Evolutionary conservation across 2,888 invertebrate species (phyloP), one percentile per base, ranked within the genome.

Genomic region (Clistopyga incitator): DNA sequence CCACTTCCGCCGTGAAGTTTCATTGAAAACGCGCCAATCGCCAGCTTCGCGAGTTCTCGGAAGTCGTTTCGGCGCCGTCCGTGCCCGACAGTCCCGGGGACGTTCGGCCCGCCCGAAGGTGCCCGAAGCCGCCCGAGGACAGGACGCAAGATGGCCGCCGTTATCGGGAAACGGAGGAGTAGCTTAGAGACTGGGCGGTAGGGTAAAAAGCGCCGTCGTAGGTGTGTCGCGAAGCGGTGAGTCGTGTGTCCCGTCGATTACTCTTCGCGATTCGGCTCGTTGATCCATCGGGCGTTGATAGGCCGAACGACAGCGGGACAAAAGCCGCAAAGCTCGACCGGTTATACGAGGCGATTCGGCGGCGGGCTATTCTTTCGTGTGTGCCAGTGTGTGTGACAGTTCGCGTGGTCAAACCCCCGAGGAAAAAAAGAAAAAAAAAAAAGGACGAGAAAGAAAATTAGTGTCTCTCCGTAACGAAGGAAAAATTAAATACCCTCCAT

Each of bases 111-210:
- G 84, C 82, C 86, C 82, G 82, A 82, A 79, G 72, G 42, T 11
- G 86, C 82, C 78, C 80, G 87, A 68, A 20, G 13, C 29, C 13
- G 20, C n/a, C 61, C 78, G 38, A 29, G 96, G 95, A 96, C 95
- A 94, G 94, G 93, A 94, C 94, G 94, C 96, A 96, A 96, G 95
- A 96, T 96, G 96, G 96, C 96, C 95, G 96, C 95, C 95, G 95
- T 95, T 95, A 95, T 95, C 94, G 95, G 94, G 94, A 94, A 84
- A 75, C 81, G 78, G 81, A 94, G 94, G 95, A 94, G 92, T 93
- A 95, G 95, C 95, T 93, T 95, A 95, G 95, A 95, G 94, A 95
- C 95, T 94, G 95, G 95, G 95, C 95, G 95, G 95, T 95, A 95
- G 94, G 95, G 89, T 89, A 87, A 95, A 81, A 81, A 78, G 78